Percentiles rank a stretch among this genome's conserved stretches.
Evolutionary conservation across 2,797 vertebrate genomes (phyloP).

Genomic region (Calcarius lapponicus): DNA sequence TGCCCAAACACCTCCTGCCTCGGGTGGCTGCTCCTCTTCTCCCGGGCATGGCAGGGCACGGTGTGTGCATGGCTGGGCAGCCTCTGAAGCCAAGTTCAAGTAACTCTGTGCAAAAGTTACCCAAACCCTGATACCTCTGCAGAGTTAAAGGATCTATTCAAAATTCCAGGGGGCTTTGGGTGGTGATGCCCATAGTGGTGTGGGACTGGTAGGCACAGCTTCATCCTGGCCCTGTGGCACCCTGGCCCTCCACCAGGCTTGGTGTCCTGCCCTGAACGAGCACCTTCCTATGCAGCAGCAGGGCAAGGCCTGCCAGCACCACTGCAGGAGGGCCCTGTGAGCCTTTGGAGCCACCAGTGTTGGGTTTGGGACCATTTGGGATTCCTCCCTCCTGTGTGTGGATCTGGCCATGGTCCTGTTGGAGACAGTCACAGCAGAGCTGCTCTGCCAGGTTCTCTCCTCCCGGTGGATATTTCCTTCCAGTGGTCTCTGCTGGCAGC

Average conservation of each 20-base stretch:
- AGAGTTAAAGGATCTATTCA: not conserved
- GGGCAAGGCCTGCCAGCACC: not conserved
- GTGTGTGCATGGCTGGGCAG: accelerated
- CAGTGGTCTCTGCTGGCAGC: not conserved
- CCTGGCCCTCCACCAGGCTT: accelerated
- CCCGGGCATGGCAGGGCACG: accelerated
- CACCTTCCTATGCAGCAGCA: not conserved
- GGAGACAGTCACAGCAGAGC: not conserved
- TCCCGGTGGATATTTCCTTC: accelerated
- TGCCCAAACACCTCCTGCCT: not conserved
- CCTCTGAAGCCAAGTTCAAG: not conserved
- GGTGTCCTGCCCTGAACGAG: not conserved
- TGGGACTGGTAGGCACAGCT: not conserved
- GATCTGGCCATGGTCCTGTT: not conserved
- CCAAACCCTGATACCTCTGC: not conserved
- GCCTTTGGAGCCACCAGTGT: not conserved
- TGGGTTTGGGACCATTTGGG: not conserved
- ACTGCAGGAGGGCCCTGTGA: not conserved
- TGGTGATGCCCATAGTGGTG: not conserved
- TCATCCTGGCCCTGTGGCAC: accelerated
- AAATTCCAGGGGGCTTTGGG: accelerated
- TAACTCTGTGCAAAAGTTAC: not conserved
- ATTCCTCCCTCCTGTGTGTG: not conserved
- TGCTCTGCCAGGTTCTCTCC: not conserved
- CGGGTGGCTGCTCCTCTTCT: not conserved